Evolutionary conservation across 2,888 invertebrate genomes (phyloP).

Genomic region (Hedychridium roseum): DNA sequence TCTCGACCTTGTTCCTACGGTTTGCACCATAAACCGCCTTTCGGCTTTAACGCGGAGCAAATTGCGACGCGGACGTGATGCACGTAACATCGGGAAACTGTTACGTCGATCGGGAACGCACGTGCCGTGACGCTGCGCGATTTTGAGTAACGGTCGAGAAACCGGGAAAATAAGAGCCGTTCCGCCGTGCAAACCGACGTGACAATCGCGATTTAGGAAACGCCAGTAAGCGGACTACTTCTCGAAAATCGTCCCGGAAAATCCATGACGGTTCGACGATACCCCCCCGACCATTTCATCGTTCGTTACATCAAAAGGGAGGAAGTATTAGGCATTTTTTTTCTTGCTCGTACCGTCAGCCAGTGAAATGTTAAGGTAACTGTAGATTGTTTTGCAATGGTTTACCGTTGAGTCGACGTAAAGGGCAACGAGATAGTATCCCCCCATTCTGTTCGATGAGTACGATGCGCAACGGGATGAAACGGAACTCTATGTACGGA

Average conservation of each 20-base stretch:
- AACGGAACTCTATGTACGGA: constrained; percentile 27
- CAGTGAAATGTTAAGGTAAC: too few relatives aligned
- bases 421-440: too few relatives aligned
- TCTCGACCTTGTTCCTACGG: constrained; percentile 34
- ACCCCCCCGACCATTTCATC: too few relatives aligned
- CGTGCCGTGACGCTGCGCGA: constrained; percentile 25
- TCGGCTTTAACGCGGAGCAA: constrained; percentile 20
- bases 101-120: constrained; percentile 23
- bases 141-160: constrained; percentile 29
- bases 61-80: constrained; percentile 9
- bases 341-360: too few relatives aligned
- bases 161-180: constrained; percentile 10
- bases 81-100: constrained; percentile 17
- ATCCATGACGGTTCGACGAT: constrained; percentile 3
- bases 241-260: constrained; percentile 1
- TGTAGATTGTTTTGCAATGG: too few relatives aligned
- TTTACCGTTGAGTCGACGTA: too few relatives aligned
- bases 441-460: too few relatives aligned
- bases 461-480: constrained; percentile 22
- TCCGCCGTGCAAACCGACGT: constrained; percentile 7
- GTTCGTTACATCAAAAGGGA: too few relatives aligned
- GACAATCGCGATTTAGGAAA: constrained; percentile 10
- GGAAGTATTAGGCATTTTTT: too few relatives aligned
- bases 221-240: constrained; percentile 10
- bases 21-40: constrained; percentile 25